Conservation (phyloP, 2,113 vertebrate species). For the Phodopus roborovskii region DNA sequence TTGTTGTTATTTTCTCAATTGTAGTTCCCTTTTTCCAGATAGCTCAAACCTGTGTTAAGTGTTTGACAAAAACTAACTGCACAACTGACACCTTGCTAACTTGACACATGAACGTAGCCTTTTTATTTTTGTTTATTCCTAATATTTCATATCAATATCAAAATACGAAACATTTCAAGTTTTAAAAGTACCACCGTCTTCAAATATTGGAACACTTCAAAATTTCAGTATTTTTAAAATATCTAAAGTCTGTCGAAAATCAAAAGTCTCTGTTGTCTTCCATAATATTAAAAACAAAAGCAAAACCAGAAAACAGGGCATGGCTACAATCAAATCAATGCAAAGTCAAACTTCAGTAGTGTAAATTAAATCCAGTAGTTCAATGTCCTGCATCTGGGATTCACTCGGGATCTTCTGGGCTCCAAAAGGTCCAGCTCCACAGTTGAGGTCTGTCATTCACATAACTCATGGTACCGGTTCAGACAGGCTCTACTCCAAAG, state of each 20-base stretch:
- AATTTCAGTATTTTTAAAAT: not conserved
- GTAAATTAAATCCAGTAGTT: not conserved
- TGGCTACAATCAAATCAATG: not conserved
- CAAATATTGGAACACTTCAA: not conserved
- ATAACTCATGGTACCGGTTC: not conserved
- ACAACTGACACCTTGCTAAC: not conserved
- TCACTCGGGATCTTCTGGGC: not conserved
- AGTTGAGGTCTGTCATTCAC: not conserved
- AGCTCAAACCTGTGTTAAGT: not conserved
- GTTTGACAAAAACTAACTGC: not conserved
- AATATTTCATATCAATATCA: not conserved
- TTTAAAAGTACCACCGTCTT: not conserved
- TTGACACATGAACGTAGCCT: not conserved
- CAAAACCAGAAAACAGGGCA: not conserved
- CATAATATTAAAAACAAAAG: not conserved
- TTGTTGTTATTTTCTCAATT: not conserved
- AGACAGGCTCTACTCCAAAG: not conserved
- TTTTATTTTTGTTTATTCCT: not conserved
- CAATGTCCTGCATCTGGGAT: not conserved
- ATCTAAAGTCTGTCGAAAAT: not conserved
- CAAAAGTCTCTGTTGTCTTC: too few species aligned
- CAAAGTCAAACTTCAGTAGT: not conserved
- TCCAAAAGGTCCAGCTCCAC: not conserved
- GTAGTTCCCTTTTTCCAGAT: not conserved
- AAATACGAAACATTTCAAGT: not conserved